Base-by-base conservation (phyloP, 2,888 invertebrate species). In the Melanargia galathea region DNA sequence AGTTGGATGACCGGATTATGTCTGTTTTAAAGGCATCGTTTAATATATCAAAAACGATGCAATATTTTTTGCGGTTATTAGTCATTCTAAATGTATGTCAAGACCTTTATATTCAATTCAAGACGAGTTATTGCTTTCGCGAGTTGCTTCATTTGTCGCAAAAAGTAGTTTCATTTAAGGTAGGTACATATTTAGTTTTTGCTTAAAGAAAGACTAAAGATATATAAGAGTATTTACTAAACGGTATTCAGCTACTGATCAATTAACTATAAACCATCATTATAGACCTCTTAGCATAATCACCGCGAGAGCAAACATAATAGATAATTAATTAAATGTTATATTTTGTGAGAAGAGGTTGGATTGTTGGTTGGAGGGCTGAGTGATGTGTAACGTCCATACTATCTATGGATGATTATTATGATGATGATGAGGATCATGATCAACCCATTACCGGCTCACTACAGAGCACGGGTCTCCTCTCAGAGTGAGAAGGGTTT, bases 11-110 rank as follows among this genome's bases (percentile, higher is more conserved):
- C 62, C 66, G 48, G 58, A 57, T 63, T 64, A 67, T 66, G 64
- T 65, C 67, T 66, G 59, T 59, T 64, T 64, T 60, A 66, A 57
- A 60, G 46, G 45, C 26, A 35, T 43, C 46, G 54, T 51, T 58
- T 38, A 22, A 45, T 62, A 58, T 26, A 45, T 51, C n/a, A 48
- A 45, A 60, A 55, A 49, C n/a, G 10, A 16, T 52, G 40, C 33
- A 35, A 52, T 49, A 56, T 54, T 65, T 66, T 67, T 67, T 67
- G 62, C 65, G 20, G 52, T 64, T 65, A 69, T 69, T 60, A 67
- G 62, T 69, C 65, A 67, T 58, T 65, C 57, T 49, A 63, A 62
- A 60, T 59, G 46, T 38, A 46, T 46, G 40, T 58, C 45, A 43
- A 62, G 65, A 64, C 55, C 64, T 60, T 64, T 65, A 67, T 49